These are phyloP conservation scores for Epinephelus fuscoguttatus DNA, from an alignment of 2,113 vertebrate species.

Conservation along the genomic window DNA sequence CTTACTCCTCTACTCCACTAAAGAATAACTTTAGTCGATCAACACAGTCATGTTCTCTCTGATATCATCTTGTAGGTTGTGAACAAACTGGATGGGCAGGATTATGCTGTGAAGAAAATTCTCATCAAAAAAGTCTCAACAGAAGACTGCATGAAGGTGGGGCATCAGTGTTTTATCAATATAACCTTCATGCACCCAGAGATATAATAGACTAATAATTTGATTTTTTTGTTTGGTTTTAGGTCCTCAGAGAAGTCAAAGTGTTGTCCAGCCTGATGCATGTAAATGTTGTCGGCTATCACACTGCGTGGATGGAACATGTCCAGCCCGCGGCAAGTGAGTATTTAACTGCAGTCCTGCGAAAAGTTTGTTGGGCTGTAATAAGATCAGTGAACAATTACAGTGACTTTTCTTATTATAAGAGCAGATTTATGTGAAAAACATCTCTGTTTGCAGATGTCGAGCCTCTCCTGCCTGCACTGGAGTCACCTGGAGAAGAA, in stretches of 20 bases:
- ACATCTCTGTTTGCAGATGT: constrained; percentile 61
- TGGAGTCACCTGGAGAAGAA: constrained; percentile 65
- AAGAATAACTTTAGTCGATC: background rate
- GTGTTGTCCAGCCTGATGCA: constrained; percentile 95
- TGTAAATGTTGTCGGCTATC: constrained; percentile 93
- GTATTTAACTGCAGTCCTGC: constrained; percentile 18
- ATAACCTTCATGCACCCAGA: background rate
- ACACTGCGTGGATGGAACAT: constrained; percentile 98
- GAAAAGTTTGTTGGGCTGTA: background rate
- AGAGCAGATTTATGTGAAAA: background rate
- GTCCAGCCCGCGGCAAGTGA: constrained; percentile 85
- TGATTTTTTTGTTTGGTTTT: constrained; percentile 12
- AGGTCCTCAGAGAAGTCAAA: constrained; percentile 97
- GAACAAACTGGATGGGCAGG: constrained; percentile 96
- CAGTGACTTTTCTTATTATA: background rate
- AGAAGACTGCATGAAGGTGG: constrained; percentile 96
- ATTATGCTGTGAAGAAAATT: constrained; percentile 97
- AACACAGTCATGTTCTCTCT: background rate
- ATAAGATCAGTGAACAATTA: background rate
- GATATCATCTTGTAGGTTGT: constrained; percentile 86
- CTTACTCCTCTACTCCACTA: background rate
- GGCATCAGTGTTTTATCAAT: background rate
- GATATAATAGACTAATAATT: background rate
- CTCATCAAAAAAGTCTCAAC: constrained; percentile 93
- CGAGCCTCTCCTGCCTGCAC: constrained; percentile 67